Percentiles rank a stretch among this genome's conserved stretches.
Evolutionary conservation across 2,113 vertebrate species (phyloP).

Genomic region (Atractosteus spatula): DNA sequence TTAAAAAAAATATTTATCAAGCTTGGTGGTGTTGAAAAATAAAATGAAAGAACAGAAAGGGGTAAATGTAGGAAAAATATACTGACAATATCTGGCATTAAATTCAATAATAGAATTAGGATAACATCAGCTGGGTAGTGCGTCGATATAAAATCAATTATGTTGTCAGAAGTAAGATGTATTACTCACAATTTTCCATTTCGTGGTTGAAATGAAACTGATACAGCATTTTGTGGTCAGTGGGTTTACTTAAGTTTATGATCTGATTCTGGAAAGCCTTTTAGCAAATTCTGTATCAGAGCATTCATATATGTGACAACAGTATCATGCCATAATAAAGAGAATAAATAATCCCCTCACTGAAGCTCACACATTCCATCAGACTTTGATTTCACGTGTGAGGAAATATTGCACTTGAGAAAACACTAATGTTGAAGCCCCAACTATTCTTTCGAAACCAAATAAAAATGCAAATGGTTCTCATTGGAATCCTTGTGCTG

Average conservation of each 20-base stretch:
- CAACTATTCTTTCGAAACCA: background rate
- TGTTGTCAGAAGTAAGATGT: constrained; percentile 39
- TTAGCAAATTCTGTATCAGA: constrained; percentile 20
- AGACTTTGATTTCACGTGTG: constrained; percentile 4
- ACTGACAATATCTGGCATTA: constrained; percentile 24
- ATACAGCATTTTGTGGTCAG: background rate
- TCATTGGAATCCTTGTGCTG: background rate
- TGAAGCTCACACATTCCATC: constrained; percentile 19
- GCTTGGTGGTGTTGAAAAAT: background rate
- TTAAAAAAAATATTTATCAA: background rate
- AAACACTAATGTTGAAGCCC: background rate
- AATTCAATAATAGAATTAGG: constrained; percentile 28
- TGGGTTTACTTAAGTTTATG: constrained; percentile 24
- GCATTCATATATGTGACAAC: constrained; percentile 39
- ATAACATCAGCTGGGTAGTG: constrained; percentile 26
- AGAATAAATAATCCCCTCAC: constrained; percentile 26
- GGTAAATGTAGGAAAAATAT: constrained; percentile 1
- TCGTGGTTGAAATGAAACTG: background rate
- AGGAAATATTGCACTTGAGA: background rate
- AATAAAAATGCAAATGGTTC: background rate
- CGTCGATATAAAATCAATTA: constrained; percentile 52
- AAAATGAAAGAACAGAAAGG: background rate
- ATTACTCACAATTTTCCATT: constrained; percentile 5
- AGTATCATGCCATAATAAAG: constrained; percentile 32
- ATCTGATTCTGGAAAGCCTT: constrained; percentile 27